phyloP scores from a whole-genome alignment of 2,797 vertebrate species.

The Ara ararauna region DNA sequence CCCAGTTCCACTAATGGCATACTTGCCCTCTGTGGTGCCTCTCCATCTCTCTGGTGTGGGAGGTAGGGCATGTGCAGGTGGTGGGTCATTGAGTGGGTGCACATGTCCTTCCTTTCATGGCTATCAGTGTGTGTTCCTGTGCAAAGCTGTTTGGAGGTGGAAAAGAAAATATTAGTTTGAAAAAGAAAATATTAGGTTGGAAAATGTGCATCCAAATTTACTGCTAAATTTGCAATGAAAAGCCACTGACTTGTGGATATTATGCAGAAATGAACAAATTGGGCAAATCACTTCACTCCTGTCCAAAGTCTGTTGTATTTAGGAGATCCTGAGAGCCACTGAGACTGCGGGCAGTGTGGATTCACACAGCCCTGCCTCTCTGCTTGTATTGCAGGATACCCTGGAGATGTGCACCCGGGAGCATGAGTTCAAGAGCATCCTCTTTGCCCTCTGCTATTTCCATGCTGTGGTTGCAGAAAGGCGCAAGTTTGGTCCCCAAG shows the following conservation, averaged over 20 bases:
- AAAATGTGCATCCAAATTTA: neutral
- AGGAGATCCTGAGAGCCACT: accelerated
- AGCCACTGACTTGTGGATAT: neutral
- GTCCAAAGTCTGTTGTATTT: accelerated
- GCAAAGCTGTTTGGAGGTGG: neutral
- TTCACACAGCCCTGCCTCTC: neutral
- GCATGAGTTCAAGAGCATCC: constrained; percentile 92
- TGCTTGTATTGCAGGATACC: constrained; percentile 83
- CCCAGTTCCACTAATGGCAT: neutral
- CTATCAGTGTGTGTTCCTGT: neutral
- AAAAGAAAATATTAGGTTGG: neutral
- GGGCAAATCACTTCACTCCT: no score
- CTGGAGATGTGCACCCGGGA: constrained; percentile 92
- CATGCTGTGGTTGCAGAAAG: constrained; percentile 93
- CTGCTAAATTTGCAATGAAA: neutral
- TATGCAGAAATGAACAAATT: neutral
- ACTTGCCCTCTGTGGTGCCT: neutral
- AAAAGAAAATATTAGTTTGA: neutral
- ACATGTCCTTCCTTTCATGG: neutral
- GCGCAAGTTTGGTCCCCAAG: constrained; percentile 93
- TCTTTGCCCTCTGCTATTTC: constrained; percentile 95
- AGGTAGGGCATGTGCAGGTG: neutral
- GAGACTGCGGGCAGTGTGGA: neutral
- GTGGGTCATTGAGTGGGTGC: neutral
- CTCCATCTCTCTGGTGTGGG: neutral